A percentile compares a stretch with the other conserved stretches of the same genome.
phyloP scores from a whole-genome alignment of 2,113 vertebrate genomes.

The Alexandromys fortis region DNA sequence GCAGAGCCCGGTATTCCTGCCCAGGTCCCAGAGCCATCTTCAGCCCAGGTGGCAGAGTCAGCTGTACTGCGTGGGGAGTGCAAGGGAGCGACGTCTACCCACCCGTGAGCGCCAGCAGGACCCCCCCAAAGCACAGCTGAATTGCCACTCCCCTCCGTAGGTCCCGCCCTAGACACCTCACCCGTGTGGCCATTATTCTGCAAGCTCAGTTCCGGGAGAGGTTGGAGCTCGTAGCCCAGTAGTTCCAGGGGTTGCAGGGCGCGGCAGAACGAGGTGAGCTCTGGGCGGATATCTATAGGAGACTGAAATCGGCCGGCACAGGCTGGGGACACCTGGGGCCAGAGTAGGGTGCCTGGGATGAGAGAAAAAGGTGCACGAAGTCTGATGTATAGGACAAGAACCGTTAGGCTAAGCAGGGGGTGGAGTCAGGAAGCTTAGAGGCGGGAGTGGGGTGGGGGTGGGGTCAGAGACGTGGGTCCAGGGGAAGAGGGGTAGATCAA shows the following conservation, averaged over 20 bases:
- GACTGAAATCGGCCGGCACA: constrained; percentile 83
- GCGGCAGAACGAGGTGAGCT: constrained; percentile 65
- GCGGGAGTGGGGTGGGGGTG: neutral
- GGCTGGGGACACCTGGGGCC: constrained; percentile 52
- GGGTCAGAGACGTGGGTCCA: neutral
- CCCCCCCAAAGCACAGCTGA: accelerated
- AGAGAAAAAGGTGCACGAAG: neutral
- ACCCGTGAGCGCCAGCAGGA: neutral
- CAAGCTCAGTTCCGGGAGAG: constrained; percentile 71
- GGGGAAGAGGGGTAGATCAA: too few relatives aligned
- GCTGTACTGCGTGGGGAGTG: constrained; percentile 77
- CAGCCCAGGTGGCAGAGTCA: constrained; percentile 81
- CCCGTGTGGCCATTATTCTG: constrained; percentile 87
- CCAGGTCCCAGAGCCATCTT: constrained; percentile 81
- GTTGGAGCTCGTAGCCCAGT: constrained; percentile 80
- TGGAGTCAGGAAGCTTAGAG: neutral
- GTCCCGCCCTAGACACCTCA: constrained; percentile 14
- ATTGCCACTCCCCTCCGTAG: accelerated
- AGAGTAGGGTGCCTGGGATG: constrained; percentile 63
- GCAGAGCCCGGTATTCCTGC: constrained; percentile 83
- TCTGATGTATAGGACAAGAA: neutral
- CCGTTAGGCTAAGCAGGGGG: neutral
- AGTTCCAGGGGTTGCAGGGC: constrained; percentile 78
- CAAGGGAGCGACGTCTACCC: neutral
- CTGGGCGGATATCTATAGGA: constrained; percentile 82